A percentile compares a stretch with the other conserved stretches of the same genome.
Conservation (phyloP, 2,797 vertebrate species). For the Acanthiza pusilla region DNA sequence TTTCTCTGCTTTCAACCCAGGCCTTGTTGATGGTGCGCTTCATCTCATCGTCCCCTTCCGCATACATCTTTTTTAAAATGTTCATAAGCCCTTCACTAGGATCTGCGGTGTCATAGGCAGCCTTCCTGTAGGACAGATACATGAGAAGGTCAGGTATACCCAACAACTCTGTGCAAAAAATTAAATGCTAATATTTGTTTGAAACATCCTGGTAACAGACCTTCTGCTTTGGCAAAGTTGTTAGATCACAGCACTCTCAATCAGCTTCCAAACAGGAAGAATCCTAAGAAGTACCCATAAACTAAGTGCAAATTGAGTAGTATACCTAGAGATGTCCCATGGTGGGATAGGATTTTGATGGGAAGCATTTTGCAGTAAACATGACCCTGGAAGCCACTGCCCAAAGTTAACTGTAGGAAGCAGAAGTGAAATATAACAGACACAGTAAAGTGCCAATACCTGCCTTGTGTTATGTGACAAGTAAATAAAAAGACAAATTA, state of each 20-base stretch:
- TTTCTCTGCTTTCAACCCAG: conserved; percentile 95
- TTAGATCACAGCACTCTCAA: neutral
- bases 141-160: neutral
- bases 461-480: neutral
- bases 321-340: neutral
- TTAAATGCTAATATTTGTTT: neutral
- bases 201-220: neutral
- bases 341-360: neutral
- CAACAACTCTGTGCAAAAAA: neutral
- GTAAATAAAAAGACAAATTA: neutral
- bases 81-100: conserved; percentile 93
- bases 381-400: neutral
- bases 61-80: conserved; percentile 95
- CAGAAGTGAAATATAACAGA: neutral
- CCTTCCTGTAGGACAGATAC: conserved; percentile 63
- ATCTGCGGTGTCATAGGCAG: conserved; percentile 82
- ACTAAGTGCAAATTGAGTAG: neutral
- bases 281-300: neutral
- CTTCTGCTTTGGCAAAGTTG: neutral
- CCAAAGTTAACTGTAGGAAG: neutral
- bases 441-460: neutral
- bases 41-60: conserved; percentile 97
- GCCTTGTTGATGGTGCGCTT: conserved; percentile 98
- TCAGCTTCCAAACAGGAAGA: neutral
- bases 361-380: neutral